Evolutionary conservation across 2,888 invertebrate genomes (phyloP), one percentile per base, ranked within the genome.

Genomic region (Itoplectis maculator): DNA sequence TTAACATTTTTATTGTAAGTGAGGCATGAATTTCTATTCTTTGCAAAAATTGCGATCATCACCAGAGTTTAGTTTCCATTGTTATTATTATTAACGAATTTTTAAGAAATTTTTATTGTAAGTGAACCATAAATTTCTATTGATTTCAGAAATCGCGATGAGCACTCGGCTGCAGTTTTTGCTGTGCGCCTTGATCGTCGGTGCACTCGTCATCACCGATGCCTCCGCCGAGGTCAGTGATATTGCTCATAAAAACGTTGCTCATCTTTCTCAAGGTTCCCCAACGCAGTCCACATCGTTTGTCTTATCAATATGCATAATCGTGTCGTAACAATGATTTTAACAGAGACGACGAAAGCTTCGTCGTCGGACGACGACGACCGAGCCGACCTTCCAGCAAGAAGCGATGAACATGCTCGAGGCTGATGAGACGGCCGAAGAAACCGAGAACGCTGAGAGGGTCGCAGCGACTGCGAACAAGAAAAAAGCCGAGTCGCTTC

Each of bases 321-420:
- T 74, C 56, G 77, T 23, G 56, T 65, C 47, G 18, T 61, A 51
- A 56, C 51, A 61, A 37, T 73, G 1, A 63, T 68, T 74, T 74
- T 15, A 80, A 35, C 84, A 92, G 90, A 90, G 89, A 75, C 89
- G 88, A 79, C 88, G 88, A 69, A 92, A 90, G 80, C 87, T 86
- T 83, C 90, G 89, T 73, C 89, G 88, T 79, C 90, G 89, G 7
- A 88, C 88, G 15, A 91, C 91, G 20, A 91, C 91, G 65, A 91
- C 91, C 11, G 92, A 91, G 68, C 79, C 90, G n/a, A 87, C 86
- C 18, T 81, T 88, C 65, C 89, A 92, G 76, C 92, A 93, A 83
- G 93, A 93, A 81, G 89, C 90, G 29, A 92, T 93, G 88, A 92
- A 93, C 84, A 91, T 93, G 90, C 83, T 93, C 81, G 93, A 93